Evolutionary conservation across 2,113 vertebrate genomes (phyloP).

Genomic region (Mesocricetus auratus): DNA sequence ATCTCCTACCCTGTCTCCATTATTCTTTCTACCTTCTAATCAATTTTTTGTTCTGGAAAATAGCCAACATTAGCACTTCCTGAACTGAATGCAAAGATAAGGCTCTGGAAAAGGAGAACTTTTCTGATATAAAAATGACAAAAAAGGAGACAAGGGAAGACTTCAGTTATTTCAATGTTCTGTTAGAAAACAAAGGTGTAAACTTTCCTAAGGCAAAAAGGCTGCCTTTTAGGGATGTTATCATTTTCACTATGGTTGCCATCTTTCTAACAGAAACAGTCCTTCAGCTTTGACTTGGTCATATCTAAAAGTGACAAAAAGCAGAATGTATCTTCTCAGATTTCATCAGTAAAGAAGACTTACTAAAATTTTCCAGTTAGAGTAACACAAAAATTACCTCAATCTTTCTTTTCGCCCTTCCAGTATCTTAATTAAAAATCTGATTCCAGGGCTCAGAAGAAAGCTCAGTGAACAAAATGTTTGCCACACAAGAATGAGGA

Average conservation of each 20-base stretch:
- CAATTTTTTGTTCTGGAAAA: slow-evolving; percentile 63
- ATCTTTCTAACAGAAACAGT: not conserved
- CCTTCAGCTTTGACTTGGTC: not conserved
- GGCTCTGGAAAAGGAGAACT: slow-evolving; percentile 4
- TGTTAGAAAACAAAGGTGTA: slow-evolving; percentile 34
- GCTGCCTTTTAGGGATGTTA: not conserved
- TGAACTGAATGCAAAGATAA: slow-evolving; percentile 47
- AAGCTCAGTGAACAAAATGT: no score
- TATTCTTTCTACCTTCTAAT: slow-evolving; percentile 53
- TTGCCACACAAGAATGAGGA: not conserved
- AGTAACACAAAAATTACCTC: slow-evolving; percentile 12
- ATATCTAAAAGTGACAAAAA: not conserved
- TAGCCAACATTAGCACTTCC: slow-evolving; percentile 55
- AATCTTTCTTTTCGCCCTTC: not conserved
- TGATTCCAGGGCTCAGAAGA: not conserved
- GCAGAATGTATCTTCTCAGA: not conserved
- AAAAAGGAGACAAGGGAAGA: not conserved
- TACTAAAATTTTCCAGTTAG: not conserved
- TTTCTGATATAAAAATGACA: not conserved
- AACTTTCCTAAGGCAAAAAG: not conserved
- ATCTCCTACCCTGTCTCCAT: slow-evolving; percentile 29
- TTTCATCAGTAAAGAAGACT: not conserved
- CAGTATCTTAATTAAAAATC: slow-evolving; percentile 35
- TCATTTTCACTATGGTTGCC: not conserved
- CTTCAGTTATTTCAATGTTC: slow-evolving; percentile 33